Conservation (phyloP, 2,797 vertebrate genomes). For the Chaetodon trifasciatus region DNA sequence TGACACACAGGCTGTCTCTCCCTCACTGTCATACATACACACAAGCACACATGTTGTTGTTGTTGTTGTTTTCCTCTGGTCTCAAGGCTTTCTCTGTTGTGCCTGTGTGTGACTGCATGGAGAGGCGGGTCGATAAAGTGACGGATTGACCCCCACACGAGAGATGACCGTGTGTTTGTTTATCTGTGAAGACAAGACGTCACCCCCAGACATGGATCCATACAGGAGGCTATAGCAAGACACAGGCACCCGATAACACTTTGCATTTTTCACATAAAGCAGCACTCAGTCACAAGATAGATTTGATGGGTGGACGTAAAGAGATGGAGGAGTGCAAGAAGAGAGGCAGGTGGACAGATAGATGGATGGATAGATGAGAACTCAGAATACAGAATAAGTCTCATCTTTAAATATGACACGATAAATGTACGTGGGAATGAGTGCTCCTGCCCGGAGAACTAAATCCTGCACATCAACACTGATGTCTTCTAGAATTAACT, state of each 20-base stretch:
- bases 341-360: neutral
- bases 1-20: slow-evolving; percentile 30
- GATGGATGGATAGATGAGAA: neutral
- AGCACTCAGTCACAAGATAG: neutral
- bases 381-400: neutral
- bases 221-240: neutral
- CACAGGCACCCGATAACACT: neutral
- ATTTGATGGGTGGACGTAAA: neutral
- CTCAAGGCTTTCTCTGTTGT: neutral
- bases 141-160: neutral
- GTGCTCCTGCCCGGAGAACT: neutral
- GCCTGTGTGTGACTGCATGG: neutral
- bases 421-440: neutral
- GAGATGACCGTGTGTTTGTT: neutral
- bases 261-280: slow-evolving; percentile 2
- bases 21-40: neutral
- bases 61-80: neutral
- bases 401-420: neutral
- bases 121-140: neutral
- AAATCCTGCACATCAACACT: neutral
- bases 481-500: neutral
- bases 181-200: neutral
- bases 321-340: neutral
- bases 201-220: neutral
- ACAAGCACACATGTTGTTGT: neutral